phyloP scores from a whole-genome alignment of 2,888 invertebrate genomes.

The Spilosoma lubricipeda region DNA sequence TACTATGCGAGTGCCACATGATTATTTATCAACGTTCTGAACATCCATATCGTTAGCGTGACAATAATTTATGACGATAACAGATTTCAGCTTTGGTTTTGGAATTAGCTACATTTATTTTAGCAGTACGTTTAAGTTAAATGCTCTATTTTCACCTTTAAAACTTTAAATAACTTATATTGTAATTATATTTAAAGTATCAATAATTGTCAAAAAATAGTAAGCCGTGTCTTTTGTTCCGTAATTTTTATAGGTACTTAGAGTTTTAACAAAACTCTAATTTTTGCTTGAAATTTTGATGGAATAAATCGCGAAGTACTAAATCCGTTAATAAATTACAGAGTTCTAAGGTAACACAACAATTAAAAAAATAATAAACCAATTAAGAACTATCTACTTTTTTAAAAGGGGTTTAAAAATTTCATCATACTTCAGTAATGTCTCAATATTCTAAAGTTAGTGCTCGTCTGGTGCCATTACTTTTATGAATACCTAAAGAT shows the following conservation, averaged over 20 bases:
- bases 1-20: constrained; percentile 27
- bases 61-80: constrained; percentile 4
- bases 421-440: neutral
- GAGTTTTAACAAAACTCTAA: too few relatives aligned
- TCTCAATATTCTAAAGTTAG: neutral
- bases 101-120: constrained; percentile 1
- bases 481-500: neutral
- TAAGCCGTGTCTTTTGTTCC: too few relatives aligned
- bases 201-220: too few relatives aligned
- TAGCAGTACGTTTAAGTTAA: neutral
- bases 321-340: neutral
- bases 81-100: constrained; percentile 2
- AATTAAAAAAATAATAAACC: too few relatives aligned
- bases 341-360: neutral
- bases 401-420: neutral
- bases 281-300: neutral
- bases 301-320: neutral
- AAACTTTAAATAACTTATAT: neutral
- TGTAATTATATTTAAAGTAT: too few relatives aligned
- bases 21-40: constrained; percentile 31
- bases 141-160: neutral
- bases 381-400: neutral
- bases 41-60: constrained; percentile 10
- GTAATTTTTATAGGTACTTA: too few relatives aligned
- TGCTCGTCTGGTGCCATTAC: neutral